Evolutionary conservation across 2,113 vertebrate species (phyloP), one percentile per base, ranked within the genome.

Genomic region (Danio rerio): DNA sequence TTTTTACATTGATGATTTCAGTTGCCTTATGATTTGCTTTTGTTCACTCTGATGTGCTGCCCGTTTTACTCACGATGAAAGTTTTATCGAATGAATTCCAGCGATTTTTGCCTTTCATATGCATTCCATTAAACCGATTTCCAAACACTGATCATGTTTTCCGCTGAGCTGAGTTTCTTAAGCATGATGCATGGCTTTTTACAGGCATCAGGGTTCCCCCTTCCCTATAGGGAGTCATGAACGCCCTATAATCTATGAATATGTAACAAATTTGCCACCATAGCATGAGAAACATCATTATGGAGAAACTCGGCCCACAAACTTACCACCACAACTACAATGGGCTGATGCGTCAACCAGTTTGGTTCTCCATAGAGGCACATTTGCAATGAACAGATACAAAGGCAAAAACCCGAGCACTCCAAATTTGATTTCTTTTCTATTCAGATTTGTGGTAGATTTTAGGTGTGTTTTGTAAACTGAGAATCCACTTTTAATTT

Each of bases 21-120:
- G 31, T 70, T 86, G 84, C 84, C 84, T 86, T 86, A 83, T 76
- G 79, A 69, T 76, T 71, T 79, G 65, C 73, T 76, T 76, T 61
- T 81, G 16, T 76, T 78, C 62, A 62, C 43, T 55, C 63, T 81
- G 43, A 63, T 81, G 49, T 78, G 58, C 45, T 69, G 45, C 61
- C 62, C 63, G 0, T 75, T 65, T 80, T 74, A 52, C 62, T 73
- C 81, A 53, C 81, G 45, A 45, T 40, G 49, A 20, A 62, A 62
- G 73, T 66, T 86, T 79, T 81, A 77, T 81, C 21, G 20, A 61
- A 81, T 31, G 49, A 81, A n/a, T 59, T 74, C 68, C 73, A 47
- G 65, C 20, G 21, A 55, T 50, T 55, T 70, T 78, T n/a, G 68
- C 68, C 50, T 50, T 79, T 84, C 74, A n/a, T 21, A 74, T 55